A percentile compares a stretch with the other conserved stretches of the same genome.
Conservation (phyloP, 2,888 invertebrate species). For the Eupithecia insigniata region DNA sequence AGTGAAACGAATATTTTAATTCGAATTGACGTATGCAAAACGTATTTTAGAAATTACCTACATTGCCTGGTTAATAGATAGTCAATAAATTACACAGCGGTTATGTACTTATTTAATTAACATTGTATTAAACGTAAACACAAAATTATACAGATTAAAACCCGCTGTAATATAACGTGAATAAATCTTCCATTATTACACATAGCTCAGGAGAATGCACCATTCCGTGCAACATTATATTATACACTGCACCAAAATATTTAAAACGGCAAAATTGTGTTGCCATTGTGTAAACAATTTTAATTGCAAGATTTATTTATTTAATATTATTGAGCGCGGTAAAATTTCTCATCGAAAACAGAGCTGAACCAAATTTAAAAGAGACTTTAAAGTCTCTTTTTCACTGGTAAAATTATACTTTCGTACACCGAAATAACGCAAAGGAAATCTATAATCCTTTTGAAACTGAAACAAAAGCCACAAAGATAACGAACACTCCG, state of each 20-base stretch:
- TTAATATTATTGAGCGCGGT: neutral
- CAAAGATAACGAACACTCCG: neutral
- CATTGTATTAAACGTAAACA: slow-evolving; percentile 3
- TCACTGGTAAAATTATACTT: neutral
- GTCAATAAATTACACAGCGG: neutral
- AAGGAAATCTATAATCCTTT: slow-evolving; percentile 3
- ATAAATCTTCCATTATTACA: slow-evolving; percentile 25
- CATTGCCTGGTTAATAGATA: neutral
- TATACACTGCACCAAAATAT: slow-evolving; percentile 14
- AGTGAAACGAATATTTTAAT: neutral
- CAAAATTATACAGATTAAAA: slow-evolving; percentile 6
- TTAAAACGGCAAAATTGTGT: neutral
- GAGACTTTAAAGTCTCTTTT: neutral
- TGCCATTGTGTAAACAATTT: slow-evolving; percentile 4
- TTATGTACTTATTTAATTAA: slow-evolving; percentile 8
- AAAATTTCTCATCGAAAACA: slow-evolving; percentile 20
- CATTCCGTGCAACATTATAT: slow-evolving; percentile 1
- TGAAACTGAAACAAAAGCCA: neutral
- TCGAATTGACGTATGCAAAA: neutral
- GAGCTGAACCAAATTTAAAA: neutral
- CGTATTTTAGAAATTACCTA: neutral
- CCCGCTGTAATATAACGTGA: neutral
- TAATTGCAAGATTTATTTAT: slow-evolving; percentile 13
- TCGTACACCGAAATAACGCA: neutral
- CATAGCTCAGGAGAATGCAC: slow-evolving; percentile 10